These are phyloP conservation scores for Cylas formicarius DNA, from an alignment of 1,140 invertebrate species.

Conservation along the genomic window DNA sequence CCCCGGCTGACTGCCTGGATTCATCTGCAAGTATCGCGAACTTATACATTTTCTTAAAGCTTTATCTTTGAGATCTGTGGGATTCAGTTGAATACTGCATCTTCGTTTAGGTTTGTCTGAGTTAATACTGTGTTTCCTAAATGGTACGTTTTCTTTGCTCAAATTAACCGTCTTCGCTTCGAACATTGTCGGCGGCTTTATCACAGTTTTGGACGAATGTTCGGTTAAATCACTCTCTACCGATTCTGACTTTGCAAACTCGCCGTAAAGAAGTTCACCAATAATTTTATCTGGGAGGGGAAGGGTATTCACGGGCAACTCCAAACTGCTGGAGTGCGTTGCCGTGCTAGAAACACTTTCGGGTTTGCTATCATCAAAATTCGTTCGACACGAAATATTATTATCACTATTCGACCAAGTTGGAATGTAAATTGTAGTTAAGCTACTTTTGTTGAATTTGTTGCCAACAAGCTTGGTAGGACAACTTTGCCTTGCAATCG, in stretches of 20 bases:
- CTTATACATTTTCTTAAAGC: conserved; percentile 44
- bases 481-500: conserved; percentile 38
- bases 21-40: conserved; percentile 44
- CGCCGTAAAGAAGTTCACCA: conserved; percentile 45
- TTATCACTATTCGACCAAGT: conserved; percentile 44
- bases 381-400: conserved; percentile 28
- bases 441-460: conserved; percentile 47
- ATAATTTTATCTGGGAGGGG: conserved; percentile 45
- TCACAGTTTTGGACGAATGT: conserved; percentile 34
- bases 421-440: conserved; percentile 50
- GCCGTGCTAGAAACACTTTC: conserved; percentile 25
- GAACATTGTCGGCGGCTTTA: conserved; percentile 52
- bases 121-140: conserved; percentile 38
- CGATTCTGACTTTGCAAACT: conserved; percentile 29
- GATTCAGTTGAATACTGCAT: conserved; percentile 36
- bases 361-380: conserved; percentile 12
- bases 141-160: conserved; percentile 27
- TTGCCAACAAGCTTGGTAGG: conserved; percentile 51
- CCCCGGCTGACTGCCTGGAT: conserved; percentile 10
- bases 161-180: conserved; percentile 27
- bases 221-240: conserved; percentile 33
- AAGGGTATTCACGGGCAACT: conserved; percentile 43
- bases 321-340: conserved; percentile 49
- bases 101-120: conserved; percentile 34
- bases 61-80: conserved; percentile 21